Evolutionary conservation across 1,140 invertebrate genomes (phyloP).

Genomic region (Drosophila orena): DNA sequence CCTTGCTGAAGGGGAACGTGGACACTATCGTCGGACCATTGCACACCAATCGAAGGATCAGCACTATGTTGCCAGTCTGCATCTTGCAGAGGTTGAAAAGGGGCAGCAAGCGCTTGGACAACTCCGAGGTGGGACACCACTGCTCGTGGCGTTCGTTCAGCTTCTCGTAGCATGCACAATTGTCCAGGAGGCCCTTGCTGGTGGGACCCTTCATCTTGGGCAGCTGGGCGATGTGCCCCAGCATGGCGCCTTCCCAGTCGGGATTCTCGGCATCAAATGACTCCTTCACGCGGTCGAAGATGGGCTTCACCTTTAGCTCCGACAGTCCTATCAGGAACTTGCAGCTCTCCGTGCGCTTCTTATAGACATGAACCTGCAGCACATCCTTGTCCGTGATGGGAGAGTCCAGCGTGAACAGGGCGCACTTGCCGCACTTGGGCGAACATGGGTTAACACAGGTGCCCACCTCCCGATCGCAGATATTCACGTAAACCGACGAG

Average conservation of each 20-base stretch:
- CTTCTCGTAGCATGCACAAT: slow-evolving; percentile 69
- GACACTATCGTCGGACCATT: slow-evolving; percentile 77
- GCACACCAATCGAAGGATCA: slow-evolving; percentile 71
- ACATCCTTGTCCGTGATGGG: slow-evolving; percentile 74
- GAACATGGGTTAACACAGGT: slow-evolving; percentile 61
- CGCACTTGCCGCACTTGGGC: slow-evolving; percentile 78
- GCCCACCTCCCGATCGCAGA: slow-evolving; percentile 78
- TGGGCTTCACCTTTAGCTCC: slow-evolving; percentile 68
- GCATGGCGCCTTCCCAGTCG: slow-evolving; percentile 54
- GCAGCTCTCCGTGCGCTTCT: slow-evolving; percentile 76
- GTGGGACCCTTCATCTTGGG: slow-evolving; percentile 56
- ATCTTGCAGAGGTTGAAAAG: slow-evolving; percentile 78
- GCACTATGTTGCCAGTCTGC: slow-evolving; percentile 80
- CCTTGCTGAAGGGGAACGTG: slow-evolving; percentile 54
- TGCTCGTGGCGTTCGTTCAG: slow-evolving; percentile 55
- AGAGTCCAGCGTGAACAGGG: slow-evolving; percentile 70
- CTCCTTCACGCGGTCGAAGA: slow-evolving; percentile 76
- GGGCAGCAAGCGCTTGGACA: slow-evolving; percentile 69
- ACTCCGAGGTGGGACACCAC: slow-evolving; percentile 73
- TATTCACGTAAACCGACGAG: slow-evolving; percentile 65
- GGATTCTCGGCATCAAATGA: slow-evolving; percentile 71
- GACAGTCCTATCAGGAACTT: slow-evolving; percentile 77
- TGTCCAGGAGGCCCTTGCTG: slow-evolving; percentile 60
- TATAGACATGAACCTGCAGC: slow-evolving; percentile 76
- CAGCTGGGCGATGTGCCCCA: slow-evolving; percentile 35